phyloP scores from a whole-genome alignment of 2,113 vertebrate species.

The Numenius arquata region DNA sequence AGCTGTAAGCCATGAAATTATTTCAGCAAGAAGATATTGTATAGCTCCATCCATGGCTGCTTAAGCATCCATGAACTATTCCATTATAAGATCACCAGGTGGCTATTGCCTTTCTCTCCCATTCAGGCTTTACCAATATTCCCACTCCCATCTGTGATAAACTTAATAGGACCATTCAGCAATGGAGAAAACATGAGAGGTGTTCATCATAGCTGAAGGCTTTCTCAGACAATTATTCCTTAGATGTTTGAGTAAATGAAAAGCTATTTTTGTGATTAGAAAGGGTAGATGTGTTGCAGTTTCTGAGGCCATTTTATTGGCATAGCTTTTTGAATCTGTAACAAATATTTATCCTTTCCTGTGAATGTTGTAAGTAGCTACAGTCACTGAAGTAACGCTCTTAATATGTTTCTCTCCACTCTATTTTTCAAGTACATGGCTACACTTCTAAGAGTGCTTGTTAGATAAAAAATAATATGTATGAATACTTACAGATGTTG shows the following conservation, averaged over 20 bases:
- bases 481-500: fast-evolving
- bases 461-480: background rate
- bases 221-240: background rate
- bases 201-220: background rate
- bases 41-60: background rate
- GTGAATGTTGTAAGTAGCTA: background rate
- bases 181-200: background rate
- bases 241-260: background rate
- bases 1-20: background rate
- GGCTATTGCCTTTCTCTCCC: background rate
- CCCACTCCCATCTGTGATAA: conserved; percentile 4
- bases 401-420: background rate
- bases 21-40: background rate
- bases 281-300: background rate
- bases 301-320: background rate
- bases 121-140: background rate
- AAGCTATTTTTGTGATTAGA: background rate
- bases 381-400: background rate
- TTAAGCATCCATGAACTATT: conserved; percentile 21
- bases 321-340: background rate
- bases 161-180: background rate
- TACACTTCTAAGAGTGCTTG: background rate
- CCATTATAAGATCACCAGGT: conserved; percentile 13
- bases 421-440: background rate
- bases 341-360: background rate